A percentile compares a stretch with the other conserved stretches of the same genome.
phyloP scores from a whole-genome alignment of 2,797 vertebrate genomes.

The Micropoecilia bifurca region DNA sequence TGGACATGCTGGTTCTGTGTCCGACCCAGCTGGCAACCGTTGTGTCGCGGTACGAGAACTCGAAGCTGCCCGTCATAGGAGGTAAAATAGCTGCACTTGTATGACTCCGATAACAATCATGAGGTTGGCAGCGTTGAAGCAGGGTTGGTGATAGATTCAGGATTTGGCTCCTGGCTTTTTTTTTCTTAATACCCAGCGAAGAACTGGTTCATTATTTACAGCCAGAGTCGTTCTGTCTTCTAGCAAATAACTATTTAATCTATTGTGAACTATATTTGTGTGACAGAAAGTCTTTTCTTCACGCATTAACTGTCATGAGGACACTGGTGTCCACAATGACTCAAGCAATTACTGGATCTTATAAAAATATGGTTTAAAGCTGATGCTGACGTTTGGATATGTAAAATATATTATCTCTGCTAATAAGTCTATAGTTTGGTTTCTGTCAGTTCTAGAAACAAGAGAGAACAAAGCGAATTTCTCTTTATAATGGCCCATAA shows the following conservation, averaged over 20 bases:
- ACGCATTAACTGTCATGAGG: too few species aligned
- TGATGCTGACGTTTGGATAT: too few species aligned
- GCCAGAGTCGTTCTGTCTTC: background rate
- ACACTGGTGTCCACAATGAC: too few species aligned
- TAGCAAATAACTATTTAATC: background rate
- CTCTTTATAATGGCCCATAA: too few species aligned
- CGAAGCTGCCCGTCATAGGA: constrained; percentile 87
- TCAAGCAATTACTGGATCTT: too few species aligned
- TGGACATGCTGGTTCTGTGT: constrained; percentile 87
- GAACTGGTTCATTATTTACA: background rate
- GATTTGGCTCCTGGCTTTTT: background rate
- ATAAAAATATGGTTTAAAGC: too few species aligned
- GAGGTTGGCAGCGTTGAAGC: background rate
- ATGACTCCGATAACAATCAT: background rate
- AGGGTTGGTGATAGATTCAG: background rate
- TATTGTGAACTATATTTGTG: background rate
- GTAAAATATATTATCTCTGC: too few species aligned
- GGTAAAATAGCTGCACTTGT: constrained; percentile 37
- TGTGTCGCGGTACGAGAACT: constrained; percentile 90
- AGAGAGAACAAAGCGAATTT: too few species aligned
- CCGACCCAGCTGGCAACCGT: constrained; percentile 84
- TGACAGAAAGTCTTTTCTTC: background rate
- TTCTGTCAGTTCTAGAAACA: too few species aligned
- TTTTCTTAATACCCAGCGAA: background rate
- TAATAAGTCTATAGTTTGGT: too few species aligned